A percentile compares a stretch with the other conserved stretches of the same genome.
phyloP scores from a whole-genome alignment of 2,888 invertebrate species.

The Stenichneumon culpator region DNA sequence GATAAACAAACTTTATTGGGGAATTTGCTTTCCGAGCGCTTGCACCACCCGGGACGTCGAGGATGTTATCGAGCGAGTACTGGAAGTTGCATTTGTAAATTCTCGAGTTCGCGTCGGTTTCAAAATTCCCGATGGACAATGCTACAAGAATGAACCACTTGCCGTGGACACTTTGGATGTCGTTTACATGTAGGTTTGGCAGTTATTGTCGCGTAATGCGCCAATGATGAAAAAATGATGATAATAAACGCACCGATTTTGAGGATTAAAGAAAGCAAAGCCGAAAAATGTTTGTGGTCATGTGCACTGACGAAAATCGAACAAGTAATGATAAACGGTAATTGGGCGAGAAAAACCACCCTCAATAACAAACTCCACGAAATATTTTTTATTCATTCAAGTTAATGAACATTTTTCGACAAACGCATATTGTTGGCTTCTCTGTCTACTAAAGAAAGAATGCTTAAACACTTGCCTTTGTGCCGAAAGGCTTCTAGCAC shows the following conservation, averaged over 20 bases:
- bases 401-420: no score
- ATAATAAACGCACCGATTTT: background rate
- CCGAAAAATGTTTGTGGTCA: no score
- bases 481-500: no score
- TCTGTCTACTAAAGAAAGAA: no score
- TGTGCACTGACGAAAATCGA: no score
- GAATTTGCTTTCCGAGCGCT: slow-evolving; percentile 86
- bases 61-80: slow-evolving; percentile 76
- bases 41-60: slow-evolving; percentile 83
- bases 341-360: no score
- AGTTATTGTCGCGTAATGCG: background rate
- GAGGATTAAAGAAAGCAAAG: no score
- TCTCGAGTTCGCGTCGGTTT: slow-evolving; percentile 73
- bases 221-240: background rate
- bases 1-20: slow-evolving; percentile 85
- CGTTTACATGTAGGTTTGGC: slow-evolving; percentile 76
- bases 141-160: slow-evolving; percentile 74
- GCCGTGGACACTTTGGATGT: slow-evolving; percentile 72
- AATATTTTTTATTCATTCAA: no score
- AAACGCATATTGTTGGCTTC: no score
- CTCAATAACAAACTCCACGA: no score
- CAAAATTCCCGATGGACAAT: slow-evolving; percentile 71
- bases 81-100: slow-evolving; percentile 72
- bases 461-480: no score
- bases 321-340: no score